Percentiles rank a stretch among this genome's conserved stretches.
phyloP scores from a whole-genome alignment of 2,797 vertebrate species.

The Falco berigora region DNA sequence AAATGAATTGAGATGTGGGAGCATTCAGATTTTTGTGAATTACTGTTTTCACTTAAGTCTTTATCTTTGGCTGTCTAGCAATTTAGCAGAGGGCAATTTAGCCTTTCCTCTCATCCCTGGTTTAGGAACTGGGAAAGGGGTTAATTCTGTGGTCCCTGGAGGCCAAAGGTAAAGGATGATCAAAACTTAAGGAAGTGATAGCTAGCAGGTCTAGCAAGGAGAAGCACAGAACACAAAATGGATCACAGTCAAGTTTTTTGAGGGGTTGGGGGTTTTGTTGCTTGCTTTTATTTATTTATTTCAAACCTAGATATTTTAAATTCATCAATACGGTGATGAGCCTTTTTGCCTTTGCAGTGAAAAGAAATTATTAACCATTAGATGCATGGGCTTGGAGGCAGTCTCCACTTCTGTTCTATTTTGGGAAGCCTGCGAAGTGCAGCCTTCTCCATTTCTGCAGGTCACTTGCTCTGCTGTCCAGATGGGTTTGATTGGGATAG shows the following conservation, averaged over 20 bases:
- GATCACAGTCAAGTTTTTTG: background rate
- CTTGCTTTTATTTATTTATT: background rate
- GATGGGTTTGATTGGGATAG: background rate
- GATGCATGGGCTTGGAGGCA: background rate
- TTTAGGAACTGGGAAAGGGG: background rate
- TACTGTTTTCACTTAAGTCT: background rate
- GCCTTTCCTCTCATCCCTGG: background rate
- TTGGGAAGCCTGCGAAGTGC: background rate
- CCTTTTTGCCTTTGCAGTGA: background rate
- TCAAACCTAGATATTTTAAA: background rate
- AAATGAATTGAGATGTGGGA: background rate
- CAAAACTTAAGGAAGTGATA: background rate
- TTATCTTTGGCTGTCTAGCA: background rate
- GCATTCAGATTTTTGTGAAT: background rate
- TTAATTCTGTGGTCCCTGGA: background rate
- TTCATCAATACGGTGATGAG: background rate
- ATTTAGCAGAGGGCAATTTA: background rate
- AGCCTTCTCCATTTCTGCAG: background rate
- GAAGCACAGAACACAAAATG: background rate
- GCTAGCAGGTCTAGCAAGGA: background rate
- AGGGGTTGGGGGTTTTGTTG: accelerated
- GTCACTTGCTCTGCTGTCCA: background rate
- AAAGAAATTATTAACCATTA: background rate
- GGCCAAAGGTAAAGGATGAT: background rate
- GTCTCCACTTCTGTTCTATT: background rate